Conservation (phyloP, 2,797 vertebrate species). For the Adelosebastes latens region DNA sequence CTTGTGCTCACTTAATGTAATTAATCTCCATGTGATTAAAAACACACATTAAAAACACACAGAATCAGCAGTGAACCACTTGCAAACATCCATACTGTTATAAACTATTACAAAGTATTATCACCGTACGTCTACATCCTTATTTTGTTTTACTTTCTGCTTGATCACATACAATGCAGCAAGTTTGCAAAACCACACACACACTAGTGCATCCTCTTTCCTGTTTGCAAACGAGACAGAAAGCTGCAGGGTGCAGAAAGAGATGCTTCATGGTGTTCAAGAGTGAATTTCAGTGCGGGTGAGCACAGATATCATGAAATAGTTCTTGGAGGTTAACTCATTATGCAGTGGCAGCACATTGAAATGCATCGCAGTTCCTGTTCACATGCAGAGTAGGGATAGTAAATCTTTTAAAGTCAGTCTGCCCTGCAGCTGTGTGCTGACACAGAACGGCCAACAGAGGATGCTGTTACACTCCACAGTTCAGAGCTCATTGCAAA, state of each 20-base stretch:
- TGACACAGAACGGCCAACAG: slow-evolving; percentile 35
- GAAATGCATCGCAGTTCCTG: slow-evolving; percentile 35
- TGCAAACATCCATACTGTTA: neutral
- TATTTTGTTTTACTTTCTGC: neutral
- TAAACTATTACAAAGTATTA: neutral
- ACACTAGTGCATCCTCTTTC: neutral
- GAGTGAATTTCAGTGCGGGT: neutral
- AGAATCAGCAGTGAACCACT: neutral
- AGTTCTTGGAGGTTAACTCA: neutral
- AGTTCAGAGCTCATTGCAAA: neutral
- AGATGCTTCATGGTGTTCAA: neutral
- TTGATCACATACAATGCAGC: neutral
- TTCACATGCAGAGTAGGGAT: slow-evolving; percentile 21
- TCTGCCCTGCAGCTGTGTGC: slow-evolving; percentile 48
- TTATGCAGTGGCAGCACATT: slow-evolving; percentile 5
- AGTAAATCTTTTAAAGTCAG: slow-evolving; percentile 42
- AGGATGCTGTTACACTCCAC: slow-evolving; percentile 21
- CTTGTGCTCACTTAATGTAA: neutral
- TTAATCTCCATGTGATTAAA: neutral
- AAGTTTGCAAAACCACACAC: neutral
- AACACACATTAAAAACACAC: neutral
- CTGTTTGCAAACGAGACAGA: neutral
- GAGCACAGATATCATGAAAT: neutral
- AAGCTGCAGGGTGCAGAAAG: neutral
- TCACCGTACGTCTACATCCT: neutral